Conservation (phyloP, 2,888 invertebrate species). For the Zootermopsis nevadensis region DNA sequence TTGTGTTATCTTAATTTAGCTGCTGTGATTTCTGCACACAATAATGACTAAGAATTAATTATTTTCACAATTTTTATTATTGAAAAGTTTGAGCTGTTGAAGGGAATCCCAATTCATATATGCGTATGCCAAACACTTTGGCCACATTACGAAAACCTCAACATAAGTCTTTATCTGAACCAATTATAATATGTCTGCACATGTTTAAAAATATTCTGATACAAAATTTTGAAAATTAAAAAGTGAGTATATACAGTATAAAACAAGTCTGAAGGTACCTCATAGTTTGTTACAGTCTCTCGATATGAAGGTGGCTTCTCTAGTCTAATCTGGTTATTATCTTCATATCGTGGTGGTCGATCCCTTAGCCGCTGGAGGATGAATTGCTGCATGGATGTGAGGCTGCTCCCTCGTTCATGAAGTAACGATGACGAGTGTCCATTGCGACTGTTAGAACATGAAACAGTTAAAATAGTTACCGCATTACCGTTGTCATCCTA, state of each 20-base stretch:
- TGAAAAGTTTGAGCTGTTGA: no score
- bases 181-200: neutral
- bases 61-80: no score
- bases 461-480: no score
- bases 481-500: no score
- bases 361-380: conserved; percentile 56
- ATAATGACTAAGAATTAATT: no score
- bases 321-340: conserved; percentile 54
- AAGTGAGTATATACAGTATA: neutral
- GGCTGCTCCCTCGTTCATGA: conserved; percentile 49
- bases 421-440: neutral
- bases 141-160: no score
- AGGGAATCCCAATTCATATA: no score
- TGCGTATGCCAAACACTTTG: no score
- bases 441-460: neutral
- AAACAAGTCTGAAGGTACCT: neutral
- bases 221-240: neutral
- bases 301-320: conserved; percentile 57
- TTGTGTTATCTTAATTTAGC: no score
- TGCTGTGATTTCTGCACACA: no score
- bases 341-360: conserved; percentile 59
- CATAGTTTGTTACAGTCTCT: conserved; percentile 18
- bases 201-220: neutral
- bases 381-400: conserved; percentile 56
- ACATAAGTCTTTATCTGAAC: neutral